Evolutionary conservation across 1,140 invertebrate genomes (phyloP).

Genomic region (Rhopalosiphum maidis): DNA sequence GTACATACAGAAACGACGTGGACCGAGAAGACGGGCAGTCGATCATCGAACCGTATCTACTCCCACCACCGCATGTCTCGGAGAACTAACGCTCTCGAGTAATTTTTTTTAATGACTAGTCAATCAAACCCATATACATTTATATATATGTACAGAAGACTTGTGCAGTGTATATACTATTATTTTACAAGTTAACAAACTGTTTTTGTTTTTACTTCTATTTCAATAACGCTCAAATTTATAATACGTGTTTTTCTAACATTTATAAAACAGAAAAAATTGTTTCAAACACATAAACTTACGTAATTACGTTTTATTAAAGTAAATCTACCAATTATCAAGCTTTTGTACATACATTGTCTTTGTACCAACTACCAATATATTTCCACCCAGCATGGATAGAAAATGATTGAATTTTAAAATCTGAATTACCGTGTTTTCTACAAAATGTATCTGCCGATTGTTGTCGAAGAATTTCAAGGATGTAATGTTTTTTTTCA

Average conservation of each 20-base stretch:
- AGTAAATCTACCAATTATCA: neutral
- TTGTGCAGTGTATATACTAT: neutral
- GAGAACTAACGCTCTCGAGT: neutral
- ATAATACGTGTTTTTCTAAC: neutral
- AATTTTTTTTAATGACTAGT: constrained; percentile 33
- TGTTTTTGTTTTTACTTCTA: neutral
- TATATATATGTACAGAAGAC: neutral
- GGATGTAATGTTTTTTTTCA: constrained; percentile 45
- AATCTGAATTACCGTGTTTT: constrained; percentile 23
- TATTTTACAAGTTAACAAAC: neutral
- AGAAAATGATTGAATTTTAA: constrained; percentile 13
- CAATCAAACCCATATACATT: constrained; percentile 1
- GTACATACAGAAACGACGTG: constrained; percentile 6
- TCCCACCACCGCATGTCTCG: neutral
- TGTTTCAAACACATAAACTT: neutral
- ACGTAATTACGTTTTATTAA: neutral
- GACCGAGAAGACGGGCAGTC: neutral
- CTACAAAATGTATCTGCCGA: constrained; percentile 40
- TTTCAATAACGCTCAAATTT: neutral
- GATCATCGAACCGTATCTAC: constrained; percentile 37
- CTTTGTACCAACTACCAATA: neutral
- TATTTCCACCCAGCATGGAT: neutral
- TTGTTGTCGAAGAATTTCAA: constrained; percentile 54
- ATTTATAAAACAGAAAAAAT: neutral
- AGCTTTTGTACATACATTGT: neutral